phyloP scores from a whole-genome alignment of 2,888 invertebrate genomes.

The Philaethria dido region DNA sequence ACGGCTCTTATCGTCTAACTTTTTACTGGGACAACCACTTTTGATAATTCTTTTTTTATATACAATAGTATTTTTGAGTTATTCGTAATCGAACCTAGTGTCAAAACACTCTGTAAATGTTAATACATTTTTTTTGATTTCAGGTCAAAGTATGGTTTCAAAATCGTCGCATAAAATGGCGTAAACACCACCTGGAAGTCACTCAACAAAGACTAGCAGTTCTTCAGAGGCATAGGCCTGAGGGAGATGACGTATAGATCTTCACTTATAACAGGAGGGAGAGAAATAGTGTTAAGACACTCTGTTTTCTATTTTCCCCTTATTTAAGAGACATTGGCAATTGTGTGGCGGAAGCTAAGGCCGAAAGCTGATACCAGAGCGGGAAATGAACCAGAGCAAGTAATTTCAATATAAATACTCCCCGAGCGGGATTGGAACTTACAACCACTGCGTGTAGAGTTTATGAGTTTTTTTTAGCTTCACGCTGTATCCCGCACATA shows the following conservation, averaged over 20 bases:
- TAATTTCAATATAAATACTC: neutral
- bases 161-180: slow-evolving; percentile 97
- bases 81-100: too few relatives aligned
- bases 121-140: slow-evolving; percentile 1
- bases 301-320: neutral
- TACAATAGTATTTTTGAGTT: too few relatives aligned
- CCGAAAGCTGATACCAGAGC: neutral
- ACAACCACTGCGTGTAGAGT: too few relatives aligned
- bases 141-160: slow-evolving; percentile 97
- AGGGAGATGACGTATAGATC: slow-evolving; percentile 63
- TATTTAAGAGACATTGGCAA: neutral
- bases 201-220: slow-evolving; percentile 92
- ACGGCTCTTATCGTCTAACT: too few relatives aligned
- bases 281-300: neutral
- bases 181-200: slow-evolving; percentile 96
- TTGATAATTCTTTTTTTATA: too few relatives aligned
- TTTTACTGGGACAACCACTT: too few relatives aligned
- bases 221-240: slow-evolving; percentile 73
- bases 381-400: neutral
- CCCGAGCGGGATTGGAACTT: neutral
- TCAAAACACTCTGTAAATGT: neutral
- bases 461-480: too few relatives aligned
- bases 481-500: neutral
- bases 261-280: too few relatives aligned
- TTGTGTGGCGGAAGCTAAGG: neutral